Evolutionary conservation across 2,888 invertebrate genomes (phyloP).

Genomic region (Cheilosia grossa): DNA sequence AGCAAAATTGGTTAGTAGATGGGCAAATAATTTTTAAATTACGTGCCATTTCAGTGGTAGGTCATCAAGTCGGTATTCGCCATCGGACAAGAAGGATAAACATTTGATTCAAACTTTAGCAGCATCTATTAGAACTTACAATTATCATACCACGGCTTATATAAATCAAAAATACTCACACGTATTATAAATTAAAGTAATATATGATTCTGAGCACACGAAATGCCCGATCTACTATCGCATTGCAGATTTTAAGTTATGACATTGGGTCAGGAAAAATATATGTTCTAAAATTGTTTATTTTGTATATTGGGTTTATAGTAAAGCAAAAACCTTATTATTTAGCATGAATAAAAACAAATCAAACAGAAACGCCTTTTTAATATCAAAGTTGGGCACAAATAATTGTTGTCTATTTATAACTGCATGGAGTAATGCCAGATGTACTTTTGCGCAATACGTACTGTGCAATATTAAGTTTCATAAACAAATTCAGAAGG

Average conservation of each 20-base stretch:
- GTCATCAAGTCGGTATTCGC: conserved; percentile 77
- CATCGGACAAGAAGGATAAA: conserved; percentile 83
- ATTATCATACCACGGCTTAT: conserved; percentile 90
- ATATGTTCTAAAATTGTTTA: conserved; percentile 1
- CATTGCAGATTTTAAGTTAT: background rate
- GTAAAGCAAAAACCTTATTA: conserved; percentile 23
- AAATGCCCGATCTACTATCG: background rate
- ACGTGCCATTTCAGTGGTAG: conserved; percentile 77
- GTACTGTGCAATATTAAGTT: conserved; percentile 9
- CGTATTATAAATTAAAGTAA: conserved; percentile 80
- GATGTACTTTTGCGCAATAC: conserved; percentile 16
- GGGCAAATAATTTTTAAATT: background rate
- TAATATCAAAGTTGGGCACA: background rate
- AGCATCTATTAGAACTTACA: conserved; percentile 88
- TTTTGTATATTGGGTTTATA: conserved; percentile 11
- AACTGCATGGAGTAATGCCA: conserved; percentile 11
- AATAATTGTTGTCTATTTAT: background rate
- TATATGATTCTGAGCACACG: background rate
- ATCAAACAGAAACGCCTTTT: background rate
- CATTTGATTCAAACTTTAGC: conserved; percentile 86
- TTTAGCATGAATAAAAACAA: conserved; percentile 26
- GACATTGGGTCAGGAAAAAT: background rate
- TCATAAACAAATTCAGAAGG: conserved; percentile 9
- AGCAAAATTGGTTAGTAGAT: background rate
- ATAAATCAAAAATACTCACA: conserved; percentile 89